Percentiles rank a stretch among this genome's conserved stretches.
These are phyloP conservation scores for Sebastes dallii DNA, from an alignment of 2,797 vertebrate genomes.

Conservation along the genomic window DNA sequence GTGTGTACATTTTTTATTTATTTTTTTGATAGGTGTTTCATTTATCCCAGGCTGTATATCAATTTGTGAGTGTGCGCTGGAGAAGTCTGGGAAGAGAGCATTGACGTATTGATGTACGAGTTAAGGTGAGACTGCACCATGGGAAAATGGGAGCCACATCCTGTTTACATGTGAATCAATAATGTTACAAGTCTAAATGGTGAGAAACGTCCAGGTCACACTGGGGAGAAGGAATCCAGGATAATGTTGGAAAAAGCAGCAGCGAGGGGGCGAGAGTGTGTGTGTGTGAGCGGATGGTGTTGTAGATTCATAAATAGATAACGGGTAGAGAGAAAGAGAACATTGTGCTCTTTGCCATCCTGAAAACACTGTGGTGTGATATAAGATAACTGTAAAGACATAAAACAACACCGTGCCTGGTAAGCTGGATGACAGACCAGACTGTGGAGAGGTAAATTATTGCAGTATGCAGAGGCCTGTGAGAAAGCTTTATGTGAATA, in stretches of 20 bases:
- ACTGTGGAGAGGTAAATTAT: slow-evolving; percentile 2
- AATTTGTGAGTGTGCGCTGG: slow-evolving; percentile 20
- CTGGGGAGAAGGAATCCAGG: slow-evolving; percentile 26
- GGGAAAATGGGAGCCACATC: slow-evolving; percentile 50
- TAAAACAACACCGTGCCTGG: slow-evolving; percentile 22
- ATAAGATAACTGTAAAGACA: slow-evolving; percentile 43
- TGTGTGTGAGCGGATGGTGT: not conserved
- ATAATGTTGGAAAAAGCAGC: not conserved
- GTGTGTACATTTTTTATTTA: too few relatives aligned
- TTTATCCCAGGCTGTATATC: slow-evolving; percentile 46
- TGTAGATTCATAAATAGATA: slow-evolving; percentile 43
- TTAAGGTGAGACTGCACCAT: slow-evolving; percentile 58
- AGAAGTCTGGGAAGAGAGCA: slow-evolving; percentile 22
- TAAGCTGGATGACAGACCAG: slow-evolving; percentile 15
- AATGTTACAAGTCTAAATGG: slow-evolving; percentile 58
- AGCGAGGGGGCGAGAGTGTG: slow-evolving; percentile 4
- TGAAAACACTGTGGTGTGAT: slow-evolving; percentile 36
- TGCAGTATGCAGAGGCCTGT: not conserved
- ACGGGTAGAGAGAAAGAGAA: slow-evolving; percentile 18
- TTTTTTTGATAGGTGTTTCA: not conserved
- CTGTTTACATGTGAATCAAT: slow-evolving; percentile 75
- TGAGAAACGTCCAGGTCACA: slow-evolving; percentile 58
- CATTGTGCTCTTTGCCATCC: slow-evolving; percentile 34
- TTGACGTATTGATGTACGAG: slow-evolving; percentile 61
- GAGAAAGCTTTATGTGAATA: slow-evolving; percentile 31